A percentile compares a stretch with the other conserved stretches of the same genome.
Conservation (phyloP, 1,140 invertebrate species). For the Planococcus citri region DNA sequence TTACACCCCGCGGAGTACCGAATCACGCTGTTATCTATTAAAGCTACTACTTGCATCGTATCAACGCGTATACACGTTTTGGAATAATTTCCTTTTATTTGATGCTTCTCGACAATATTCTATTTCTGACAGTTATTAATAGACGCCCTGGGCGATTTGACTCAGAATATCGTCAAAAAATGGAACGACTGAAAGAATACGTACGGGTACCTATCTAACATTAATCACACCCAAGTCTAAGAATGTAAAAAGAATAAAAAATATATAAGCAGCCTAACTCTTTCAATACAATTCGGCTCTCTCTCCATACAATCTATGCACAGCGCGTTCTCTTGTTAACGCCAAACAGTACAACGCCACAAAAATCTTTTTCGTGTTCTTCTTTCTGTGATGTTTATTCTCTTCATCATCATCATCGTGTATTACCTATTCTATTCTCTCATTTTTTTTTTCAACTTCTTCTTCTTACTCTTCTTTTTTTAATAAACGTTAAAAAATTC, state of each 20-base stretch:
- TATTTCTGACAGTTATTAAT: slow-evolving; percentile 20
- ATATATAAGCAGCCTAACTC: neutral
- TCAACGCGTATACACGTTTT: slow-evolving; percentile 14
- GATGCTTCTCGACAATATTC: slow-evolving; percentile 20
- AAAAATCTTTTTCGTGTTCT: neutral
- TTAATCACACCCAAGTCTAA: slow-evolving; percentile 18
- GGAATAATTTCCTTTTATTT: slow-evolving; percentile 18
- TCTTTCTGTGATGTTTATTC: neutral
- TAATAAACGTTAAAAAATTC: too few relatives aligned
- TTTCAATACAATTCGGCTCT: neutral
- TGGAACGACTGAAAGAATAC: slow-evolving; percentile 12
- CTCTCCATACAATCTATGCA: neutral
- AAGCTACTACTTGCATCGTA: slow-evolving; percentile 18
- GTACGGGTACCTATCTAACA: neutral
- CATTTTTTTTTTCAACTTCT: too few relatives aligned
- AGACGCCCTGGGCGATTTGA: slow-evolving; percentile 15
- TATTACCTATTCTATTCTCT: too few relatives aligned
- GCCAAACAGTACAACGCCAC: slow-evolving; percentile 4
- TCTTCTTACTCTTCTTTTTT: too few relatives aligned
- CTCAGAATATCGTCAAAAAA: slow-evolving; percentile 20
- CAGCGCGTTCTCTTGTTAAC: slow-evolving; percentile 5
- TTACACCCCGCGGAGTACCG: slow-evolving; percentile 15
- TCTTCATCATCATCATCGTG: too few relatives aligned
- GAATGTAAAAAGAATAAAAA: slow-evolving; percentile 15
- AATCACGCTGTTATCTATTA: slow-evolving; percentile 19